A percentile compares a stretch with the other conserved stretches of the same genome.
These are phyloP conservation scores for Diuraphis noxia DNA, from an alignment of 1,140 invertebrate genomes.

Conservation along the genomic window DNA sequence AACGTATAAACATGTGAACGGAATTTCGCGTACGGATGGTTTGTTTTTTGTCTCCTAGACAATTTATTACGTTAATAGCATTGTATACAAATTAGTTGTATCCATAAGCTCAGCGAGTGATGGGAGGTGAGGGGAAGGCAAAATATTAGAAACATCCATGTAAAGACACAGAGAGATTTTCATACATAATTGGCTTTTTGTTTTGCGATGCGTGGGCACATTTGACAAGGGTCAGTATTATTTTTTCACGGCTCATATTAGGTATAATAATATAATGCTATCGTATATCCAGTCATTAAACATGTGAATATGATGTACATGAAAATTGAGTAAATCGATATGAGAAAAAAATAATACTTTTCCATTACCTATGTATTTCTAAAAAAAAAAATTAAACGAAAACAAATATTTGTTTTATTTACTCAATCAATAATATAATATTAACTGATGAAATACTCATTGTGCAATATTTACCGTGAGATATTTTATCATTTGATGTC, in stretches of 20 bases:
- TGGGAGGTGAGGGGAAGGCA: not conserved
- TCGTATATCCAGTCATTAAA: constrained; percentile 6
- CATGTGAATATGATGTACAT: not conserved
- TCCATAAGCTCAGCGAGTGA: not conserved
- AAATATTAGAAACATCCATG: constrained; percentile 2
- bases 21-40: not conserved
- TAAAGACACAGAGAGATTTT: not conserved
- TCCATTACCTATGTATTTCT: not conserved
- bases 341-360: not conserved
- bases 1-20: not conserved
- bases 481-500: not conserved
- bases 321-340: constrained; percentile 5
- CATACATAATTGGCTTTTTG: constrained; percentile 19
- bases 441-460: not conserved
- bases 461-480: not conserved
- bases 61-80: constrained; percentile 28
- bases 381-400: not conserved
- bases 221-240: constrained; percentile 21
- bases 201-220: not conserved
- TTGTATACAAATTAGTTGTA: constrained; percentile 21
- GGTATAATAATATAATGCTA: not conserved
- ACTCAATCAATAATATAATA: not conserved
- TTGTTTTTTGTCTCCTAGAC: constrained; percentile 15
- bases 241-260: not conserved
- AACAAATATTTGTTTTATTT: not conserved